Conservation (phyloP, 2,797 vertebrate genomes). For the Potorous gilbertii region DNA sequence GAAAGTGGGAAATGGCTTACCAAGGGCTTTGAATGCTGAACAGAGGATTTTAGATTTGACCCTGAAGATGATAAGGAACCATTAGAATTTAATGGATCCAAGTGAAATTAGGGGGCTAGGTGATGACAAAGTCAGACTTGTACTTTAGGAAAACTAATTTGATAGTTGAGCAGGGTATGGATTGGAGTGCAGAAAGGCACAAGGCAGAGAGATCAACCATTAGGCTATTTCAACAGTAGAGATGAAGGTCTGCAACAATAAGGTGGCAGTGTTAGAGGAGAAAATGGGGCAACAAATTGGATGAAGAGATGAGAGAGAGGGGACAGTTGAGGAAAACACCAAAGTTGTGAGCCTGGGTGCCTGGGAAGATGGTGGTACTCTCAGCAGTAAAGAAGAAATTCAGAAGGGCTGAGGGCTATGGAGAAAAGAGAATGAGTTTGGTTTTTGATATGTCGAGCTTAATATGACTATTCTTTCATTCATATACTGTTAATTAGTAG, state of each 20-base stretch:
- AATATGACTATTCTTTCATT: not conserved
- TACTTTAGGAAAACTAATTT: not conserved
- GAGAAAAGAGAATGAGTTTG: not conserved
- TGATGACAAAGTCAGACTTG: not conserved
- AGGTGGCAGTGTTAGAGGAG: not conserved
- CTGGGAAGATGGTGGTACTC: not conserved
- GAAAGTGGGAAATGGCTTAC: not conserved
- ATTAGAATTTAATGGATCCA: not conserved
- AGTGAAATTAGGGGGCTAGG: not conserved
- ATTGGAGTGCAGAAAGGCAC: no score
- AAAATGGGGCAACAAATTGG: not conserved
- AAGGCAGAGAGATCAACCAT: not conserved
- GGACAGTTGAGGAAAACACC: not conserved
- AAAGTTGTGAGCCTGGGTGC: not conserved
- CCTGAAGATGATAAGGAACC: not conserved
- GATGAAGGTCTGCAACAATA: not conserved
- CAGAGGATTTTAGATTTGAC: not conserved
- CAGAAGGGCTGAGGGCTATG: not conserved
- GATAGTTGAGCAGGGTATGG: not conserved
- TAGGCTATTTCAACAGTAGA: not conserved
- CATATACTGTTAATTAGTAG: not conserved
- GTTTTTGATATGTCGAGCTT: not conserved
- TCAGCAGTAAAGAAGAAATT: not conserved
- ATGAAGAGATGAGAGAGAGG: not conserved
- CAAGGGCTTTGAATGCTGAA: not conserved